phyloP scores from a whole-genome alignment of 2,113 vertebrate species.

The Peucedramus taeniatus region DNA sequence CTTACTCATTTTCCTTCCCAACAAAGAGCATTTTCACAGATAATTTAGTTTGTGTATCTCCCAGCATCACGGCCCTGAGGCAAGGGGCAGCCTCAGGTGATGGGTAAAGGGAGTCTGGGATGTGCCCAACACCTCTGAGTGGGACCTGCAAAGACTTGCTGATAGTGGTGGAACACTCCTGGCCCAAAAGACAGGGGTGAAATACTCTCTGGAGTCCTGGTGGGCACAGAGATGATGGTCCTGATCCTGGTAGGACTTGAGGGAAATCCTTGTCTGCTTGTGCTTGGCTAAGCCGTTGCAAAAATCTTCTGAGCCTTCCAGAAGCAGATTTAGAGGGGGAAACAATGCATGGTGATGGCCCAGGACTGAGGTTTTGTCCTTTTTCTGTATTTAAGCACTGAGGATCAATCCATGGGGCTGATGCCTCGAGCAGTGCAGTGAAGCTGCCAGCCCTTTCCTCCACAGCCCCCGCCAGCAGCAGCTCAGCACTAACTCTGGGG shows the following conservation, averaged over 20 bases:
- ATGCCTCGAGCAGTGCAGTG: background rate
- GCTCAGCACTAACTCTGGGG: background rate
- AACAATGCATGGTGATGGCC: accelerated
- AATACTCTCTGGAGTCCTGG: background rate
- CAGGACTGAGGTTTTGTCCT: background rate
- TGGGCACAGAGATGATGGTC: background rate
- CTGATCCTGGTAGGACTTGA: background rate
- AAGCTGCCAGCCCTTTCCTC: background rate
- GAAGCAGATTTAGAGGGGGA: background rate
- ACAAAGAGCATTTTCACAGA: background rate
- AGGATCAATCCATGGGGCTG: background rate
- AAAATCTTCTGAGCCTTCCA: background rate
- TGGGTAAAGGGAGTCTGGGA: background rate
- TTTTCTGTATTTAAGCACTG: accelerated
- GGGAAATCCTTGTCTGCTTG: background rate
- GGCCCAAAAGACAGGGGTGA: background rate
- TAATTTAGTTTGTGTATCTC: background rate
- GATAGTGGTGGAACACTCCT: background rate
- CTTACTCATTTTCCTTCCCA: background rate
- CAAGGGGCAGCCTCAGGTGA: background rate
- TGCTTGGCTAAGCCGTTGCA: background rate
- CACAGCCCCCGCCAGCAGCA: background rate
- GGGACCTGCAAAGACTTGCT: background rate
- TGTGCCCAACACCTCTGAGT: background rate
- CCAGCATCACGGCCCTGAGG: background rate